Percentiles rank a stretch among this genome's conserved stretches.
Conservation (phyloP, 2,113 vertebrate genomes). For the Equus quagga region DNA sequence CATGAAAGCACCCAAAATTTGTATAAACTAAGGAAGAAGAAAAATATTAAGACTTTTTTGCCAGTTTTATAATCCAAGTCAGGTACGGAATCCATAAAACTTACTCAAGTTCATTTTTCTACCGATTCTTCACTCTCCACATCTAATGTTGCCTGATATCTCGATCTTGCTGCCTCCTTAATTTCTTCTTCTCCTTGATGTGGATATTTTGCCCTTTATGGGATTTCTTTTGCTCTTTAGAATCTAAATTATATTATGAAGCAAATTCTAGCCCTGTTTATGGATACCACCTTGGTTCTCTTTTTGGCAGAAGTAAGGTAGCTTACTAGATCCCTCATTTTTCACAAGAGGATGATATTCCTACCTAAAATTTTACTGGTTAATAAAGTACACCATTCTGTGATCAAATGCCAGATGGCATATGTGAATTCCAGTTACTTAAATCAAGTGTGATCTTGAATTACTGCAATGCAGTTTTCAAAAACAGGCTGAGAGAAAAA, state of each 20-base stretch:
- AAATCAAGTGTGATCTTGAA: not conserved
- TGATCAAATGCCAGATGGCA: not conserved
- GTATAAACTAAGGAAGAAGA: not conserved
- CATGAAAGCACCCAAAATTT: not conserved
- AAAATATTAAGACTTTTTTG: not conserved
- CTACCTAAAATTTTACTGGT: not conserved
- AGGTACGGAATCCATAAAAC: not conserved
- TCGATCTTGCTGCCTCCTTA: not conserved
- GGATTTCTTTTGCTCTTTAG: not conserved
- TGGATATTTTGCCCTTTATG: not conserved
- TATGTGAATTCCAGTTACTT: not conserved
- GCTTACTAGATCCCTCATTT: not conserved
- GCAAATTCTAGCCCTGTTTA: not conserved
- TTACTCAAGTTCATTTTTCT: not conserved
- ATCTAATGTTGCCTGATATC: not conserved
- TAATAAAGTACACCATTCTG: not conserved
- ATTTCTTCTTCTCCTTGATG: not conserved
- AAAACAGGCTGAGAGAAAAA: not conserved
- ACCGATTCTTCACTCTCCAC: not conserved
- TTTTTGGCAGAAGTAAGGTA: not conserved
- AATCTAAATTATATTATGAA: not conserved
- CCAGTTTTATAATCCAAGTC: not conserved
- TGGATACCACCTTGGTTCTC: not conserved
- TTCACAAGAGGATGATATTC: not conserved
- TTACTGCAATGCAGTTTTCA: not conserved